phyloP scores from a whole-genome alignment of 2,797 vertebrate species.

The Jordanella pulchra region DNA sequence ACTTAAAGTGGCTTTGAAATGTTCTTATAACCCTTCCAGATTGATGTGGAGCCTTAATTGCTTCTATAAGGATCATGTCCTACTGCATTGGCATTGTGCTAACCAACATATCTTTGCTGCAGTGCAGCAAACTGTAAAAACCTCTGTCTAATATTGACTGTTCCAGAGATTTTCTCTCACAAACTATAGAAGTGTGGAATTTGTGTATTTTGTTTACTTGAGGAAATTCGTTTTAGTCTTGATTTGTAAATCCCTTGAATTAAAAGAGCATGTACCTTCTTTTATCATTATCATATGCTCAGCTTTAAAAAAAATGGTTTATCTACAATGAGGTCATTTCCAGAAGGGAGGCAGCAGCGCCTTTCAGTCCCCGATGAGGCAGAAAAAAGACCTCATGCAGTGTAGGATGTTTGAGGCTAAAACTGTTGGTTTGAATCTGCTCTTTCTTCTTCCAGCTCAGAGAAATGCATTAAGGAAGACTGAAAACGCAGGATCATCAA shows the following conservation, averaged over 20 bases:
- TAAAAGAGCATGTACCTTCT: background rate
- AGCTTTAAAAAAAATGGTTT: conserved; percentile 29
- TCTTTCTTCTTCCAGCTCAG: conserved; percentile 24
- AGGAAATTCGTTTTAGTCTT: background rate
- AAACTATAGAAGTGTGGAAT: background rate
- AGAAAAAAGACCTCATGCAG: conserved; percentile 6
- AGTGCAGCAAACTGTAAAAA: background rate
- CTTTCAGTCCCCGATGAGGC: conserved; percentile 16
- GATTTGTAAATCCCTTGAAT: background rate
- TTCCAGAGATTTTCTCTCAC: background rate
- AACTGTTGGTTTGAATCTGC: conserved; percentile 43
- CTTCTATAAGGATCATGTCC: background rate
- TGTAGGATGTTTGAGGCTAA: conserved; percentile 33
- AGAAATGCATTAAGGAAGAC: conserved; percentile 44
- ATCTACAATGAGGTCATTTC: conserved; percentile 55
- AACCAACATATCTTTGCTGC: background rate
- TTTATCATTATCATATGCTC: conserved; percentile 4
- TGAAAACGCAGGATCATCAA: conserved; percentile 70
- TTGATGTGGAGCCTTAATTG: background rate
- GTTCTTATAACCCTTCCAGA: too few relatives aligned
- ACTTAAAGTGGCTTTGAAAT: too few relatives aligned
- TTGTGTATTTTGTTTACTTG: background rate
- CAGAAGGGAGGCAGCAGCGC: conserved; percentile 9
- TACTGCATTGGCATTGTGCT: background rate
- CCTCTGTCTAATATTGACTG: background rate